These are phyloP conservation scores for Acrobasis suavella DNA, from an alignment of 2,888 invertebrate species.

Conservation along the genomic window DNA sequence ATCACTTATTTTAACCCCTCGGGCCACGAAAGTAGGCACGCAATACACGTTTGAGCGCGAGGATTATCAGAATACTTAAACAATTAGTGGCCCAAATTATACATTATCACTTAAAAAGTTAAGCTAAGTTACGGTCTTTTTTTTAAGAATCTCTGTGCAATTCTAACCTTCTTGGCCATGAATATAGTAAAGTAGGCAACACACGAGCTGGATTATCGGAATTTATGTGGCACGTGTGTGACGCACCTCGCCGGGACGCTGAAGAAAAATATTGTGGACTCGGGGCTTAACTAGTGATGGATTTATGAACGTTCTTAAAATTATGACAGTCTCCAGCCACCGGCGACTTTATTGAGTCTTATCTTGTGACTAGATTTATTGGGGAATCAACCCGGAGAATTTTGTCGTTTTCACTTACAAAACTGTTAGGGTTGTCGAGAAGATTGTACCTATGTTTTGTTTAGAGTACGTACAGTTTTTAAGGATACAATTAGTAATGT, in stretches of 20 bases:
- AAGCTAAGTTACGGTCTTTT: no score
- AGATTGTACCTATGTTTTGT: neutral
- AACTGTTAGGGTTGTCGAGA: slow-evolving; percentile 9
- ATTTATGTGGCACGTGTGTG: slow-evolving; percentile 75
- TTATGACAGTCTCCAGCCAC: slow-evolving; percentile 70
- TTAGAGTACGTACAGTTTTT: neutral
- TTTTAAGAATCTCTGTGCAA: neutral
- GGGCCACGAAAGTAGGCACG: no score
- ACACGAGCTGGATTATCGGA: slow-evolving; percentile 70
- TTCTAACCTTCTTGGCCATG: slow-evolving; percentile 38
- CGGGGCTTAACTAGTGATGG: slow-evolving; percentile 79
- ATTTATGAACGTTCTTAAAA: slow-evolving; percentile 79
- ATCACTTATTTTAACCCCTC: no score
- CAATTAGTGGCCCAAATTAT: no score
- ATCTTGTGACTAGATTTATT: slow-evolving; percentile 69
- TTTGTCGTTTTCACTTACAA: slow-evolving; percentile 55
- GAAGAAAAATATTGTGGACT: slow-evolving; percentile 75
- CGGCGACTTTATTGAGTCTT: slow-evolving; percentile 74
- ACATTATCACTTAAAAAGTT: no score
- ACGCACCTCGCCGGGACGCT: slow-evolving; percentile 61
- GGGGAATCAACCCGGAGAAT: slow-evolving; percentile 60
- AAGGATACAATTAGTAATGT: no score
- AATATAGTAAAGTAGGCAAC: slow-evolving; percentile 61
- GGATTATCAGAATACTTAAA: no score
- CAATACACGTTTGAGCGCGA: no score